A percentile compares a stretch with the other conserved stretches of the same genome.
Conservation (phyloP, 1,140 invertebrate species). For the Leucophenga varia region DNA sequence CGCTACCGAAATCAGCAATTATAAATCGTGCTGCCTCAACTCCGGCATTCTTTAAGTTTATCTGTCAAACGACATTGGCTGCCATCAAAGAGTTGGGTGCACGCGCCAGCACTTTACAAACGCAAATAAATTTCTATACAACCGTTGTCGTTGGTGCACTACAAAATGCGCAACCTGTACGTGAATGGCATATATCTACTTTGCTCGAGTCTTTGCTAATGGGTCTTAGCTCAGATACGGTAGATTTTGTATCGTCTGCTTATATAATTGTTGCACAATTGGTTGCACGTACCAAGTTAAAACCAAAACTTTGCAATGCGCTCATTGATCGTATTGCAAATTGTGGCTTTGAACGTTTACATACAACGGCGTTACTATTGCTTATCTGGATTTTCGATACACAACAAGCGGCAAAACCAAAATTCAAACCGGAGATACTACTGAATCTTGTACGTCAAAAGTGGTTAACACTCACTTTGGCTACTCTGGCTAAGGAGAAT, state of each 20-base stretch:
- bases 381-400: conserved; percentile 65
- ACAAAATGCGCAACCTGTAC: conserved; percentile 60
- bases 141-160: conserved; percentile 71
- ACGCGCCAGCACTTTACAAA: conserved; percentile 64
- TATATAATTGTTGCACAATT: conserved; percentile 76
- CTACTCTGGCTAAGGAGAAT: conserved; percentile 30
- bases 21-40: conserved; percentile 72
- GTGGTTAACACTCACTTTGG: conserved; percentile 31
- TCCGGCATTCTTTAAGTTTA: conserved; percentile 69
- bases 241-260: conserved; percentile 71
- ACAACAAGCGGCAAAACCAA: conserved; percentile 51
- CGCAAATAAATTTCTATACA: conserved; percentile 77
- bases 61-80: conserved; percentile 69
- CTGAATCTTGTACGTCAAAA: conserved; percentile 37
- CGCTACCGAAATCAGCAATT: conserved; percentile 70
- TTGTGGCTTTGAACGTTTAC: conserved; percentile 36
- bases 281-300: conserved; percentile 66
- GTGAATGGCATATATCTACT: conserved; percentile 69
- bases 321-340: conserved; percentile 33
- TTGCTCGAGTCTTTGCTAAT: conserved; percentile 70
- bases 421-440: conserved; percentile 45
- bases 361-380: conserved; percentile 57
- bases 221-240: conserved; percentile 67
- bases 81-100: conserved; percentile 67
- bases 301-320: conserved; percentile 62